Percentiles rank a stretch among this genome's conserved stretches.
phyloP scores from a whole-genome alignment of 2,113 vertebrate species.

The Bubo bubo region DNA sequence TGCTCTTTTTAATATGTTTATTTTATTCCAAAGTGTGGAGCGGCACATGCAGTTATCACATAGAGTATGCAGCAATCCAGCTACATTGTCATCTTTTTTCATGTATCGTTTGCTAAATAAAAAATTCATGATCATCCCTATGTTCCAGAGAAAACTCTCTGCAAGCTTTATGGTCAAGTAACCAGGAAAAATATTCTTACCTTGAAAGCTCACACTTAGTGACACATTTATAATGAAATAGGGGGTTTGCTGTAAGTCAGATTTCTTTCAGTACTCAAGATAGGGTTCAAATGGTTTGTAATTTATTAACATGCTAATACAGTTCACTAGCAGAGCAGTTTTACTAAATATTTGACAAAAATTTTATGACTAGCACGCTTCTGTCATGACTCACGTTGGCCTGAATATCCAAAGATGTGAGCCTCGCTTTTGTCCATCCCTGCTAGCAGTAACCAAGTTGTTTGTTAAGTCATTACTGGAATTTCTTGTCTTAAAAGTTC shows the following conservation, averaged over 20 bases:
- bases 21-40: background rate
- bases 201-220: background rate
- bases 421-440: background rate
- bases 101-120: background rate
- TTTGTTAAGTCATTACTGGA: background rate
- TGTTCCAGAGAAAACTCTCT: background rate
- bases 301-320: background rate
- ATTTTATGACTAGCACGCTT: background rate
- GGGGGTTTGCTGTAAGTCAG: rapidly evolving
- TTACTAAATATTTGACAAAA: background rate
- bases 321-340: background rate
- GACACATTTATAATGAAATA: background rate
- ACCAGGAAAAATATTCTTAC: background rate
- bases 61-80: background rate
- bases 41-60: background rate
- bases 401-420: background rate
- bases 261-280: background rate
- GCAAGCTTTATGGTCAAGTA: background rate
- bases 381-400: background rate
- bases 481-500: background rate
- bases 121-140: background rate
- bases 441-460: background rate
- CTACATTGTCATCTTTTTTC: background rate
- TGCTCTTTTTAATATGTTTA: background rate
- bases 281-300: background rate